Conservation (phyloP, 2,888 invertebrate genomes). For the Polymixis lichenea region DNA sequence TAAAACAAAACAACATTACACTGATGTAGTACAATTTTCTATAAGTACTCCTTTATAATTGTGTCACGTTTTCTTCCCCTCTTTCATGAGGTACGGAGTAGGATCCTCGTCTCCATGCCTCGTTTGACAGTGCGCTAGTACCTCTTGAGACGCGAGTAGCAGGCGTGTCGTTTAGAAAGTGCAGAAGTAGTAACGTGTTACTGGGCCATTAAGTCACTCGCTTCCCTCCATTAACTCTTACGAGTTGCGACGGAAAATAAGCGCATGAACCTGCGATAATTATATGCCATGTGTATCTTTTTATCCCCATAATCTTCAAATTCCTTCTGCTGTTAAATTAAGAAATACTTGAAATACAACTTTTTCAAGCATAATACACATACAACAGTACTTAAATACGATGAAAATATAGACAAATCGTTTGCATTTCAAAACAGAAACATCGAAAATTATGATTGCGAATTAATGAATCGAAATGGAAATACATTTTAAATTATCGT, state of each 20-base stretch:
- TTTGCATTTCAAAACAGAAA: constrained; percentile 34
- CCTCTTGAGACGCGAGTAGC: constrained; percentile 49
- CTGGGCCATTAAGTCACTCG: constrained; percentile 61
- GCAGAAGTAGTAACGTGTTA: constrained; percentile 57
- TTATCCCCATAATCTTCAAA: constrained; percentile 9
- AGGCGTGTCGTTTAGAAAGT: constrained; percentile 52
- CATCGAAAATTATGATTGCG: constrained; percentile 44
- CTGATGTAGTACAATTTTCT: constrained; percentile 43
- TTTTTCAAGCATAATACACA: neutral
- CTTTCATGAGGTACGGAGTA: constrained; percentile 21
- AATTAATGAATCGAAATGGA: constrained; percentile 59
- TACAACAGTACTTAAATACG: neutral
- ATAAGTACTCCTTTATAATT: constrained; percentile 35
- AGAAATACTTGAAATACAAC: neutral
- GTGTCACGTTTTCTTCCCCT: constrained; percentile 33
- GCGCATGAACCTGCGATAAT: constrained; percentile 11
- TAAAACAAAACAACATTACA: constrained; percentile 57
- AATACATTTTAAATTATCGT: constrained; percentile 64
- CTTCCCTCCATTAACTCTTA: constrained; percentile 49
- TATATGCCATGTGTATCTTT: constrained; percentile 17
- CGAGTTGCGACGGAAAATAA: constrained; percentile 52
- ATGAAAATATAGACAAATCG: constrained; percentile 14
- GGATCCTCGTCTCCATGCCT: constrained; percentile 26
- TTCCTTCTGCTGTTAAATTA: constrained; percentile 11
- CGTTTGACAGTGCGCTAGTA: constrained; percentile 49